Conservation (phyloP, 1,140 invertebrate genomes). For the Coelopa frigida region DNA sequence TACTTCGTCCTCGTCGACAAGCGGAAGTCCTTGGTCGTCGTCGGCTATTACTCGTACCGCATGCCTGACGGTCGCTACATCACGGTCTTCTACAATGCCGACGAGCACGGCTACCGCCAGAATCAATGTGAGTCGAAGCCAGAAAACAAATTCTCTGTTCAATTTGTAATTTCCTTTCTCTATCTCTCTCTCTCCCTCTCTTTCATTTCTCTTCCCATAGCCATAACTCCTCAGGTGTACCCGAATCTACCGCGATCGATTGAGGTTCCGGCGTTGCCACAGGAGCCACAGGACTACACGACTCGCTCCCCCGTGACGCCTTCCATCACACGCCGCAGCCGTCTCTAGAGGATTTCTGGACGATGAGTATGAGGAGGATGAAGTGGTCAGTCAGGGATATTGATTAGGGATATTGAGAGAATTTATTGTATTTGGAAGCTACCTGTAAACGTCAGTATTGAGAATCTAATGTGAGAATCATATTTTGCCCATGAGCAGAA, state of each 20-base stretch:
- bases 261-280: constrained; percentile 26
- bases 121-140: constrained; percentile 33
- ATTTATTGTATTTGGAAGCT: no score
- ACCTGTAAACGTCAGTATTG: no score
- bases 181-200: neutral
- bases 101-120: constrained; percentile 38
- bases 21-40: constrained; percentile 34
- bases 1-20: constrained; percentile 31
- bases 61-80: constrained; percentile 32
- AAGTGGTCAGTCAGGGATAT: no score
- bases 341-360: constrained; percentile 1
- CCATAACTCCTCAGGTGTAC: constrained; percentile 35
- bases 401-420: no score
- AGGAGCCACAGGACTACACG: constrained; percentile 9
- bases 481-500: no score
- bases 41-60: constrained; percentile 39
- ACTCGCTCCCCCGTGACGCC: no score
- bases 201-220: constrained; percentile 14
- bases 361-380: no score
- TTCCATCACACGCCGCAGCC: neutral
- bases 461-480: no score
- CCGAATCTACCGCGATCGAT: constrained; percentile 40
- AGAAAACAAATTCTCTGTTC: neutral
- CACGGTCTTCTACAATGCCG: constrained; percentile 41
- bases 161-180: constrained; percentile 1